Percentiles rank a stretch among this genome's conserved stretches.
These are phyloP conservation scores for Centroberyx gerrardi DNA, from an alignment of 2,797 vertebrate genomes.

Conservation along the genomic window DNA sequence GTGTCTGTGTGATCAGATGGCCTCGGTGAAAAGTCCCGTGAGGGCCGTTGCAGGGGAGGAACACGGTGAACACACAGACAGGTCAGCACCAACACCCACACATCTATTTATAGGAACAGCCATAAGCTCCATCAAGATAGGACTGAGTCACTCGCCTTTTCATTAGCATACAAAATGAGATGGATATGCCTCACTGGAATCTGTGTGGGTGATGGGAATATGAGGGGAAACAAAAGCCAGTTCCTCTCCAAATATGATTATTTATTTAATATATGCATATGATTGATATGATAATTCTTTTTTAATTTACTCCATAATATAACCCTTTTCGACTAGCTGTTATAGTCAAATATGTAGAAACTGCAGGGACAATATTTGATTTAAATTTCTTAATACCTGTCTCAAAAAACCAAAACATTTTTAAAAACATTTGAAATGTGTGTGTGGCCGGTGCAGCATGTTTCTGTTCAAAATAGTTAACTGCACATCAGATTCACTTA, in stretches of 20 bases:
- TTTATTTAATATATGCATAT: background rate
- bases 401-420: too few relatives aligned
- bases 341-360: background rate
- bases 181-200: conserved; percentile 52
- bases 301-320: background rate
- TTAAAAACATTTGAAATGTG: background rate
- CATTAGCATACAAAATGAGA: conserved; percentile 66
- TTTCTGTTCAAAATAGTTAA: too few relatives aligned
- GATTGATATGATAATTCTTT: background rate
- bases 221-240: conserved; percentile 32
- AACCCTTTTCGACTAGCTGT: background rate
- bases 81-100: conserved; percentile 49
- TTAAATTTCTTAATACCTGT: too few relatives aligned
- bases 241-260: conserved; percentile 5
- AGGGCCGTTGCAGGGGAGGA: conserved; percentile 20
- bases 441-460: background rate
- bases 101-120: conserved; percentile 69
- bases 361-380: background rate
- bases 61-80: conserved; percentile 21
- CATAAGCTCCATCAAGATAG: conserved; percentile 55
- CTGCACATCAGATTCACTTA: background rate
- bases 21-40: conserved; percentile 41
- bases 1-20: conserved; percentile 35
- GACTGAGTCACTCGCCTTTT: conserved; percentile 48
- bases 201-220: conserved; percentile 53